Conservation (phyloP, 2,888 invertebrate species). For the Argyresthia goedartella region DNA sequence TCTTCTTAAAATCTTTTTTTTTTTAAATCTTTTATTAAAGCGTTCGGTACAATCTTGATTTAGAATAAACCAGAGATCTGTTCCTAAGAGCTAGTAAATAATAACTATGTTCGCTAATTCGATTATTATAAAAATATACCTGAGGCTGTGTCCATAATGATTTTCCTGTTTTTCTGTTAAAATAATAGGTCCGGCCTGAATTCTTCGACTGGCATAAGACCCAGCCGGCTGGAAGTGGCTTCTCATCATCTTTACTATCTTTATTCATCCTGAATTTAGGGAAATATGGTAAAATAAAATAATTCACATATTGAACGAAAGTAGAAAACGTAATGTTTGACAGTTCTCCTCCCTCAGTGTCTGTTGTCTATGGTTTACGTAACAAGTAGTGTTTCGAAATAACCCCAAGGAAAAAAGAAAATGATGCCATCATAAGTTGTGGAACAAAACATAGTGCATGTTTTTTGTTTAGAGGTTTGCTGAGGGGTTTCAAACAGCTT, state of each 20-base stretch:
- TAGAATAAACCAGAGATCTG: neutral
- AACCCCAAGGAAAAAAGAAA: too few species aligned
- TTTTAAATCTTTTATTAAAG: neutral
- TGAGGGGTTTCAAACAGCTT: too few species aligned
- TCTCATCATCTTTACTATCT: constrained; percentile 28
- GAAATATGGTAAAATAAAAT: constrained; percentile 9
- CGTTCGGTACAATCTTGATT: neutral
- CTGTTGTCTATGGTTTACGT: too few species aligned
- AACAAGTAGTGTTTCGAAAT: too few species aligned
- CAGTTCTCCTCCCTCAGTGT: neutral
- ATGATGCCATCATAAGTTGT: too few species aligned
- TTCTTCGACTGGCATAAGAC: constrained; percentile 52
- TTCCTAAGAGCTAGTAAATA: neutral
- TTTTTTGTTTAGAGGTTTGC: too few species aligned
- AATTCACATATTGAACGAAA: constrained; percentile 1
- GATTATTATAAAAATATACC: constrained; percentile 33
- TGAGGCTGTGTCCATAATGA: constrained; percentile 59
- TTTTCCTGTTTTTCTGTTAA: constrained; percentile 57
- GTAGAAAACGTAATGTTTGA: neutral
- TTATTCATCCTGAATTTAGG: constrained; percentile 41
- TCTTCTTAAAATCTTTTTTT: neutral
- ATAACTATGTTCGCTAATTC: neutral
- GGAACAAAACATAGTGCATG: too few species aligned
- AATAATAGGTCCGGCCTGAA: constrained; percentile 57
- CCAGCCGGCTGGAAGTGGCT: constrained; percentile 63